These are phyloP conservation scores for Machimus rusticus DNA, from an alignment of 2,888 invertebrate genomes.

Conservation along the genomic window DNA sequence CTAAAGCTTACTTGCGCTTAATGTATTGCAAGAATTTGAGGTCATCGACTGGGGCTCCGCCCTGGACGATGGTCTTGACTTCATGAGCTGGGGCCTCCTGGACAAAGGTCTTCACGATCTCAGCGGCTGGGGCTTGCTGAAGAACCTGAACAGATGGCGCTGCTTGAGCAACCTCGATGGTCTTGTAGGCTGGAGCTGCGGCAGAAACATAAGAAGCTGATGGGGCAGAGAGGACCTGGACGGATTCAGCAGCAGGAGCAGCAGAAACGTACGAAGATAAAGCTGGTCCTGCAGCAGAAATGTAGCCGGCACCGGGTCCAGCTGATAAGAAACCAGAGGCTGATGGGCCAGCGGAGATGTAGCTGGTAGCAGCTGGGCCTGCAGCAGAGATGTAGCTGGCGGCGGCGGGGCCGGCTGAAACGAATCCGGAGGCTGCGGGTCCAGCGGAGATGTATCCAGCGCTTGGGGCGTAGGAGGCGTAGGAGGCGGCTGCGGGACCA, in stretches of 20 bases:
- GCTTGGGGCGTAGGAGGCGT: neutral
- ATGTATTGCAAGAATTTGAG: constrained; percentile 11
- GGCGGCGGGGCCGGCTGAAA: neutral
- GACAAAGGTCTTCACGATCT: neutral
- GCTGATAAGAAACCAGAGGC: neutral
- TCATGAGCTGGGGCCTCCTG: neutral
- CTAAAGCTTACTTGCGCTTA: neutral
- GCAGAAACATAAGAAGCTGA: neutral
- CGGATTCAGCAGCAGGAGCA: neutral
- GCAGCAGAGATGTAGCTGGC: neutral
- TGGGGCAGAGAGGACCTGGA: neutral
- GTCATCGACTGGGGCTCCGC: neutral
- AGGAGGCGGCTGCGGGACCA: neutral
- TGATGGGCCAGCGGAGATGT: neutral
- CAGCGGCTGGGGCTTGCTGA: neutral
- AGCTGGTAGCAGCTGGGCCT: neutral
- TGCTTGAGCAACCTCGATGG: neutral
- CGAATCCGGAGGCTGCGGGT: neutral
- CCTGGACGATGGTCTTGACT: constrained; percentile 1
- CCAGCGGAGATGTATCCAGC: neutral
- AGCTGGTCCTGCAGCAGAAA: neutral
- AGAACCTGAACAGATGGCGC: neutral
- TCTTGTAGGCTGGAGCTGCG: neutral
- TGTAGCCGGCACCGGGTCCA: neutral
- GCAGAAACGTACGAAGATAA: neutral